Percentiles rank a stretch among this genome's conserved stretches.
Evolutionary conservation across 2,797 vertebrate species (phyloP).

Genomic region (Ammospiza maritima): DNA sequence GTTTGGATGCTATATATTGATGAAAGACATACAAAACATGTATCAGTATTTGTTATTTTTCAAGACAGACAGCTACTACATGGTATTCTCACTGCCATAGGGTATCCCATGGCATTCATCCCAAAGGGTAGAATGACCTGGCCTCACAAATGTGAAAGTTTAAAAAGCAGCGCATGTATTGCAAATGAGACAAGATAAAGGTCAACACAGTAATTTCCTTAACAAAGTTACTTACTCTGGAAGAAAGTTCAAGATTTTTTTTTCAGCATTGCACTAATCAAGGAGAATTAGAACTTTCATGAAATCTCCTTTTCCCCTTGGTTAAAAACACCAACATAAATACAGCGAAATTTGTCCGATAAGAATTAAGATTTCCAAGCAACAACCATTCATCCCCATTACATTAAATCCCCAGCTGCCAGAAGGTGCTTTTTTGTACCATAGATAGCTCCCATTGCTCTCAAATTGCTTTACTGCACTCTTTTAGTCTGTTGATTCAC

Average conservation of each 20-base stretch:
- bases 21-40: neutral
- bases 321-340: neutral
- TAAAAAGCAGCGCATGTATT: neutral
- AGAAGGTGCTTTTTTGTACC: neutral
- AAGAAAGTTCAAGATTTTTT: neutral
- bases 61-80: neutral
- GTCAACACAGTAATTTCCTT: neutral
- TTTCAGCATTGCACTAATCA: neutral
- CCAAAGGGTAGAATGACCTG: neutral
- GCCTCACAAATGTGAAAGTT: neutral
- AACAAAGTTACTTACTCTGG: neutral
- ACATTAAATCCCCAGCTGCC: neutral
- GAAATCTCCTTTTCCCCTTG: neutral
- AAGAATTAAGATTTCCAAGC: neutral
- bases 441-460: neutral
- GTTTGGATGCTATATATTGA: neutral
- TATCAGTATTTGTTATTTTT: neutral
- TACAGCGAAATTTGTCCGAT: neutral
- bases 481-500: slow-evolving; percentile 18
- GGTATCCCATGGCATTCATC: neutral
- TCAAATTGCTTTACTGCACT: slow-evolving; percentile 6
- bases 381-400: neutral
- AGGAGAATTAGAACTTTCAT: neutral
- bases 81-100: neutral
- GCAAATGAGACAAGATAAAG: neutral